Evolutionary conservation across 37 sponge, comb jelly and placozoan genomes (phyloP).

Genomic region (Chondrosia reniformis): DNA sequence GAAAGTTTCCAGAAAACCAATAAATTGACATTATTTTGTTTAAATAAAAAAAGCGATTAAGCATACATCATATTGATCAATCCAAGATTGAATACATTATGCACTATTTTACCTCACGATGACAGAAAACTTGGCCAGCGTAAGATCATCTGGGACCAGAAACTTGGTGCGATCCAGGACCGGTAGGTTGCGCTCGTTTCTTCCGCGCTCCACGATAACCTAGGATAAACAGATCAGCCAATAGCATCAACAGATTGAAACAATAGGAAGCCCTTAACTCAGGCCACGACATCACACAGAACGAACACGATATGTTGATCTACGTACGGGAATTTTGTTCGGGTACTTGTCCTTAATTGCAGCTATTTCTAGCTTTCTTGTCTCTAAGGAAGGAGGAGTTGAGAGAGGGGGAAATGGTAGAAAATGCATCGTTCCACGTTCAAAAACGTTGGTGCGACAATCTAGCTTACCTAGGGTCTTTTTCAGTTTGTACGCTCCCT

Average conservation of each 20-base stretch:
- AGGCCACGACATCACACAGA: neutral
- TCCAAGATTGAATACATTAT: no score
- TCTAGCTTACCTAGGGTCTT: neutral
- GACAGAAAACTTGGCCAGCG: conserved; percentile 77
- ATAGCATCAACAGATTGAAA: neutral
- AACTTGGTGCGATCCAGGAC: conserved; percentile 88
- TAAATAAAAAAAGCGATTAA: no score
- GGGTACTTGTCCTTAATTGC: conserved; percentile 93
- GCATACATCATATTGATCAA: no score
- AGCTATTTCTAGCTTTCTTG: conserved; percentile 85
- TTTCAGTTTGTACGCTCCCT: conserved; percentile 15
- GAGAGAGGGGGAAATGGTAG: neutral
- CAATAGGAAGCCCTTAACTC: neutral
- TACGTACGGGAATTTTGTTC: conserved; percentile 93
- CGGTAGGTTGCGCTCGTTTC: conserved; percentile 87
- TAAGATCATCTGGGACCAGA: conserved; percentile 84
- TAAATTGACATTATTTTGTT: no score
- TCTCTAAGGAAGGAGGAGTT: neutral
- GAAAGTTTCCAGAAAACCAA: no score
- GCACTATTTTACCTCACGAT: conserved; percentile 70
- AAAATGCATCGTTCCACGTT: neutral
- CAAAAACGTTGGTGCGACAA: neutral
- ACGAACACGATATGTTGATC: neutral
- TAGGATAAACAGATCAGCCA: neutral
- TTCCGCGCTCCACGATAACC: conserved; percentile 95